Conservation (phyloP, 2,797 vertebrate species). For the Rhyacichthys aspro region DNA sequence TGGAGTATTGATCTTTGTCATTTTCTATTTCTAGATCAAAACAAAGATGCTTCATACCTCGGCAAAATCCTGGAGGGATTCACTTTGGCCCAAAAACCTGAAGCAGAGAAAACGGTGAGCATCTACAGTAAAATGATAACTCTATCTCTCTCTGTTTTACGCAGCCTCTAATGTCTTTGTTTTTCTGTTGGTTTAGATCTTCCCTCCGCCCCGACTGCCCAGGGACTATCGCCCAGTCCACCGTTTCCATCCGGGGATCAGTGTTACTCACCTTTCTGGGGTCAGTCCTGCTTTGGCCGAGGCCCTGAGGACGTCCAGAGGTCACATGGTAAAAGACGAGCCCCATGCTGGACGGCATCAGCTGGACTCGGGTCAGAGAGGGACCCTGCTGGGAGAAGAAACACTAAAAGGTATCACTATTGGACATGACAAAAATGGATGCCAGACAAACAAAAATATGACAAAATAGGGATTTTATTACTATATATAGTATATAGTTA, state of each 20-base stretch:
- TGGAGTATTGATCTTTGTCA: too few species aligned
- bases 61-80: constrained; percentile 93
- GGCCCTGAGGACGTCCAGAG: constrained; percentile 78
- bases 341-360: constrained; percentile 80
- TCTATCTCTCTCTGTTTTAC: not conserved
- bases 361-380: constrained; percentile 84
- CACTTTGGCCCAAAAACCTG: constrained; percentile 80
- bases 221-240: constrained; percentile 88
- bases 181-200: constrained; percentile 84
- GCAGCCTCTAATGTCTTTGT: not conserved
- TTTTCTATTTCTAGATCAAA: constrained; percentile 68
- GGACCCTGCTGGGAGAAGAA: constrained; percentile 84
- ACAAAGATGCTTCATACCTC: constrained; percentile 81
- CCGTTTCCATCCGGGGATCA: constrained; percentile 81
- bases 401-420: constrained; percentile 86
- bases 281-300: constrained; percentile 78
- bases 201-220: constrained; percentile 87
- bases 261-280: constrained; percentile 55
- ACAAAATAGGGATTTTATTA: too few species aligned
- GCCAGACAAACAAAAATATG: too few species aligned
- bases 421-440: too few species aligned
- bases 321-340: constrained; percentile 75
- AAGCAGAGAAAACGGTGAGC: constrained; percentile 80
- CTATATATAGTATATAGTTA: too few species aligned
- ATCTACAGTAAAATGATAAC: not conserved